Conservation (phyloP, 2,888 invertebrate species). For the Cheilosia vulpina region DNA sequence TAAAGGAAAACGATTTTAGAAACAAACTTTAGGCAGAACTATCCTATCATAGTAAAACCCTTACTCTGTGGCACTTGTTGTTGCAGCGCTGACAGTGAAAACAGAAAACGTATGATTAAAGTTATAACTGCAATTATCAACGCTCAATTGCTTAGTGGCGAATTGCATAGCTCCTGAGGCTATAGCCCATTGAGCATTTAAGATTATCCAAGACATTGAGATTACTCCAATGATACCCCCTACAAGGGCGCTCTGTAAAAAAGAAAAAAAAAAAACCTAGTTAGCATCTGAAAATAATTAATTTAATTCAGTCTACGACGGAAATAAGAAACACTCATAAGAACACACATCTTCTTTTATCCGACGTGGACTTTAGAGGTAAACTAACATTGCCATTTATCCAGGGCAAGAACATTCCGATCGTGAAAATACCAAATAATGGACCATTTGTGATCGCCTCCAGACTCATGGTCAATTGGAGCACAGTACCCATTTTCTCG, state of each 20-base stretch:
- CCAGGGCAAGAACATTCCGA: conserved; percentile 89
- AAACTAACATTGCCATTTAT: conserved; percentile 86
- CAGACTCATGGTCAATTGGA: conserved; percentile 87
- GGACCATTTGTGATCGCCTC: conserved; percentile 90
- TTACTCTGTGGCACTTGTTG: conserved; percentile 77
- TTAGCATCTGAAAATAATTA: not conserved
- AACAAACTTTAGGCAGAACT: not conserved
- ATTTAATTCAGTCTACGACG: too few relatives aligned
- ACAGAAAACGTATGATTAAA: conserved; percentile 81
- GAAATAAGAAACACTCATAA: too few relatives aligned
- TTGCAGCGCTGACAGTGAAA: conserved; percentile 76
- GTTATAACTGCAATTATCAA: conserved; percentile 87
- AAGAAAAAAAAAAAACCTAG: not conserved
- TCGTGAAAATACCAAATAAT: conserved; percentile 87
- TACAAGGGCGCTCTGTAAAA: conserved; percentile 85
- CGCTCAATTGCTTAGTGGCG: conserved; percentile 87
- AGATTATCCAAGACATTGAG: conserved; percentile 86
- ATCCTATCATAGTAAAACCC: conserved; percentile 20
- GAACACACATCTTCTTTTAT: too few relatives aligned
- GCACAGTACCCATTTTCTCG: conserved; percentile 90
- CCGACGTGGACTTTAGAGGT: too few relatives aligned
- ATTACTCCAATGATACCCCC: conserved; percentile 86
- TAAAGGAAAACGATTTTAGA: conserved; percentile 57
- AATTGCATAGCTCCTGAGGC: conserved; percentile 87
- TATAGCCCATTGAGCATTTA: conserved; percentile 87